Percentiles rank a stretch among this genome's conserved stretches.
Conservation (phyloP, 2,113 vertebrate species). For the Toxotes jaculatrix region DNA sequence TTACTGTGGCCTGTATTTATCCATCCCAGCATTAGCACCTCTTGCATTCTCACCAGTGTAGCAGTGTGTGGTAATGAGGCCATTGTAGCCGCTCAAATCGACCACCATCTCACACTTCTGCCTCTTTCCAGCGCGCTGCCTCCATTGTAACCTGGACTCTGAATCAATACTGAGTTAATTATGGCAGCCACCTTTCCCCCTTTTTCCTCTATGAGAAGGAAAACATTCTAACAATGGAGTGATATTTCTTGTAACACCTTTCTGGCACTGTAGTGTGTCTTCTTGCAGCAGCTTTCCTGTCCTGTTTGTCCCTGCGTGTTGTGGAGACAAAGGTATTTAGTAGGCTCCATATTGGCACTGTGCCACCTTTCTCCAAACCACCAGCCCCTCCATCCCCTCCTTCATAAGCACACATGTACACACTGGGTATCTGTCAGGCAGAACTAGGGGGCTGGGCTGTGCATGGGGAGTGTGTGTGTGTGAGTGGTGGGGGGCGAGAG, state of each 20-base stretch:
- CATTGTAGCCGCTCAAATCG: constrained; percentile 61
- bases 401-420: constrained; percentile 58
- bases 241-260: constrained; percentile 49
- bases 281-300: constrained; percentile 63
- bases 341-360: constrained; percentile 73
- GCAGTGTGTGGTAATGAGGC: constrained; percentile 74
- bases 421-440: constrained; percentile 67
- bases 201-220: constrained; percentile 37
- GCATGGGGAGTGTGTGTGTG: constrained; percentile 23
- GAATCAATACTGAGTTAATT: constrained; percentile 80
- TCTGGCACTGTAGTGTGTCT: constrained; percentile 42
- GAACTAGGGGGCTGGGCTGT: constrained; percentile 62
- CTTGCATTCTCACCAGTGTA: constrained; percentile 47
- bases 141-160: constrained; percentile 70
- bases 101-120: constrained; percentile 67
- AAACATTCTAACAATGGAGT: constrained; percentile 55
- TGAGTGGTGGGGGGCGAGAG: not conserved
- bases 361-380: constrained; percentile 79
- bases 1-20: constrained; percentile 51
- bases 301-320: constrained; percentile 68
- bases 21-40: constrained; percentile 46
- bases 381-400: constrained; percentile 6
- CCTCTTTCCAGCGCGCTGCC: constrained; percentile 57
- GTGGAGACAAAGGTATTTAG: constrained; percentile 84
- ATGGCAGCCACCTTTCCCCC: constrained; percentile 65